Percentiles rank a stretch among this genome's conserved stretches.
phyloP scores from a whole-genome alignment of 1,140 invertebrate species.

The Leguminivora glycinivorella region DNA sequence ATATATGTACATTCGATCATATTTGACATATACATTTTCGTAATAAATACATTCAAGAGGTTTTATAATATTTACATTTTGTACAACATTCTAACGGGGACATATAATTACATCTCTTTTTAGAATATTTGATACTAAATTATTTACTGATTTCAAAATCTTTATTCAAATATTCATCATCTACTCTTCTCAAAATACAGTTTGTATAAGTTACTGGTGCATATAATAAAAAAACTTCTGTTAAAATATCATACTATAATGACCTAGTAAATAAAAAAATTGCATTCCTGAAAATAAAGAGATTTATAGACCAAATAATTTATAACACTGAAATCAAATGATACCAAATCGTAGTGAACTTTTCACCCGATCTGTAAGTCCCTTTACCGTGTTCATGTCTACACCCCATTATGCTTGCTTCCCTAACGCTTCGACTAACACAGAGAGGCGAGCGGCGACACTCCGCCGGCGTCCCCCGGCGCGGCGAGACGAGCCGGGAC shows the following conservation, averaged over 20 bases:
- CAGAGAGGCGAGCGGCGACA: constrained; percentile 80
- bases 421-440: constrained; percentile 44
- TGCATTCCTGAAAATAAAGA: neutral
- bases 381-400: neutral
- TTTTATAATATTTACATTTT: neutral
- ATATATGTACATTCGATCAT: no score
- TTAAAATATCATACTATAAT: neutral
- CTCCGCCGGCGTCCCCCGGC: constrained; percentile 84
- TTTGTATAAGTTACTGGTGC: no score
- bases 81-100: neutral
- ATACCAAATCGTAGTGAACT: neutral
- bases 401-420: constrained; percentile 8
- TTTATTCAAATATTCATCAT: no score
- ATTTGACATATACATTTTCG: neutral
- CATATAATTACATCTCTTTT: neutral
- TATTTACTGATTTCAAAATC: no score
- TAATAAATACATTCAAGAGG: neutral
- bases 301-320: neutral
- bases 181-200: no score
- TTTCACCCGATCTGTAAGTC: neutral
- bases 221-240: no score
- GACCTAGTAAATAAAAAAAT: neutral
- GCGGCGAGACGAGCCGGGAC: constrained; percentile 83
- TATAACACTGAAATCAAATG: neutral
- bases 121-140: no score